phyloP scores from a whole-genome alignment of 2,888 invertebrate genomes.

The Eupithecia insigniata region DNA sequence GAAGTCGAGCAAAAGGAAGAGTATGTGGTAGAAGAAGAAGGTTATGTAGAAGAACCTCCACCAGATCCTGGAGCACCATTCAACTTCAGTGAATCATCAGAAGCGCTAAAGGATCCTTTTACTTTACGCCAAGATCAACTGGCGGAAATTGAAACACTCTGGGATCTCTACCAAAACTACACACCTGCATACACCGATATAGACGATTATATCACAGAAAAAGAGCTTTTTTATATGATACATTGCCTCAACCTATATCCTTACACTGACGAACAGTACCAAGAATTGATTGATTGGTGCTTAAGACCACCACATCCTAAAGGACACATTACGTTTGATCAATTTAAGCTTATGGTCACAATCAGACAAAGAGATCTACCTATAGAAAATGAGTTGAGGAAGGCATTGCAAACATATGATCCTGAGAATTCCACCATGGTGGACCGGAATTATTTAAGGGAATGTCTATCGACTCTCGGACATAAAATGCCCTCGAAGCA shows the following conservation, averaged over 20 bases:
- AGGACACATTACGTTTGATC: constrained; percentile 70
- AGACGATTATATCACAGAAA: constrained; percentile 70
- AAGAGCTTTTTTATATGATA: constrained; percentile 74
- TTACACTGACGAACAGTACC: constrained; percentile 71
- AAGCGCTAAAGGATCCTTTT: constrained; percentile 68
- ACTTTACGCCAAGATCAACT: constrained; percentile 70
- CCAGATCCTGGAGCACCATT: constrained; percentile 76
- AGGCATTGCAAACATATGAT: constrained; percentile 68
- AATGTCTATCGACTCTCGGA: constrained; percentile 64
- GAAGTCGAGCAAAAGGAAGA: constrained; percentile 46
- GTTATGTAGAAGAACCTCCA: constrained; percentile 65
- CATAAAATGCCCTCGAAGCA: constrained; percentile 64
- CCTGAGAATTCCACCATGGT: constrained; percentile 62
- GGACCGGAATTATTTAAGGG: constrained; percentile 68
- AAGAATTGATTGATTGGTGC: constrained; percentile 69
- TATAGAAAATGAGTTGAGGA: constrained; percentile 70
- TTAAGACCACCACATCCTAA: constrained; percentile 70
- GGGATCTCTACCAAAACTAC: constrained; percentile 72
- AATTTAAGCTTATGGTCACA: constrained; percentile 74
- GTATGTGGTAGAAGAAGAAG: constrained; percentile 64
- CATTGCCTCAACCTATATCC: constrained; percentile 71
- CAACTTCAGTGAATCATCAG: constrained; percentile 69
- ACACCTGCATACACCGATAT: constrained; percentile 75
- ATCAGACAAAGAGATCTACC: constrained; percentile 68
- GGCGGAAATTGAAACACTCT: constrained; percentile 73